Evolutionary conservation across 2,113 vertebrate species (phyloP).

Genomic region (Engraulis encrasicolus): DNA sequence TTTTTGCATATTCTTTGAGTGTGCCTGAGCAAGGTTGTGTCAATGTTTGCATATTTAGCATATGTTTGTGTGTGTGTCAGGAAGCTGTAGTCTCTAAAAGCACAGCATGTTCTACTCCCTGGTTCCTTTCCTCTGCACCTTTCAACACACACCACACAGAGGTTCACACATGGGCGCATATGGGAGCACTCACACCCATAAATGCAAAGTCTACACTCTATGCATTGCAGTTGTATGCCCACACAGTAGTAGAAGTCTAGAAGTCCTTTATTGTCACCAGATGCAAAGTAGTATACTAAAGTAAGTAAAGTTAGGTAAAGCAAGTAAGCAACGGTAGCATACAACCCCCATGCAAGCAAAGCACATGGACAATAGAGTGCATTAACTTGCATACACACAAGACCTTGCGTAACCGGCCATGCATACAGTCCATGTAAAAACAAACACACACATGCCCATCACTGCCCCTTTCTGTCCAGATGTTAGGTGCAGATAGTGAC

Average conservation of each 20-base stretch:
- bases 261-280: too few relatives aligned
- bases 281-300: too few relatives aligned
- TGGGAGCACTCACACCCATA: background rate
- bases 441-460: background rate
- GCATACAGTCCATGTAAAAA: too few relatives aligned
- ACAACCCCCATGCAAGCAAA: too few relatives aligned
- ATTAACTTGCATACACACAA: too few relatives aligned
- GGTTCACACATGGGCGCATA: background rate
- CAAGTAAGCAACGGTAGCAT: too few relatives aligned
- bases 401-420: too few relatives aligned
- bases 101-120: background rate
- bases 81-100: background rate
- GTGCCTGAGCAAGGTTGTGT: background rate
- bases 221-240: too few relatives aligned
- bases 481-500: background rate
- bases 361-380: too few relatives aligned
- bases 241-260: too few relatives aligned
- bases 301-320: too few relatives aligned
- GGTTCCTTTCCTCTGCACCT: background rate
- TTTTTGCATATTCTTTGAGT: background rate
- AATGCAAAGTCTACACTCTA: background rate
- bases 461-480: background rate
- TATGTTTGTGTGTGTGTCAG: background rate
- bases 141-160: background rate
- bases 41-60: background rate